Percentiles rank a stretch among this genome's conserved stretches.
Conservation (phyloP, 1,140 invertebrate genomes). For the Calycopis cecrops region DNA sequence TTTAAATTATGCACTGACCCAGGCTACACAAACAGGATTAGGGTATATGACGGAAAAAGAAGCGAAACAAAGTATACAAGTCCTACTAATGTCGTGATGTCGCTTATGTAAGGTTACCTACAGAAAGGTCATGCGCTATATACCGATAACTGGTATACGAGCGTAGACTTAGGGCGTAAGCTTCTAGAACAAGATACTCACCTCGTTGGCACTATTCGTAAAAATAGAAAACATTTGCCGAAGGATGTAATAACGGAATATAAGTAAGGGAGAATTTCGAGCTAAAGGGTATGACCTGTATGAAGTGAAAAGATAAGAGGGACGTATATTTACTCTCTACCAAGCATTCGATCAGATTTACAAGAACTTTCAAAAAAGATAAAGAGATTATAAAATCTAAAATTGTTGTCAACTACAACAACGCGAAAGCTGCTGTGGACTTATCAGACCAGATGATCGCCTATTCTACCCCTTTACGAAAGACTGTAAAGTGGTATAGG, state of each 20-base stretch:
- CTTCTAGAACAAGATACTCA: constrained; percentile 14
- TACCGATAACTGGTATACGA: constrained; percentile 57
- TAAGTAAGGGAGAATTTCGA: constrained; percentile 15
- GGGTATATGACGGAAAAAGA: constrained; percentile 37
- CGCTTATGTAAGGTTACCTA: constrained; percentile 27
- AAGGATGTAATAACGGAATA: constrained; percentile 34
- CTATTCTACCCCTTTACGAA: constrained; percentile 38
- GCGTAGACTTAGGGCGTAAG: constrained; percentile 26
- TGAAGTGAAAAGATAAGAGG: constrained; percentile 62
- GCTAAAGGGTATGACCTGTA: constrained; percentile 41
- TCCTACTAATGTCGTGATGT: constrained; percentile 36
- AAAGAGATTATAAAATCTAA: constrained; percentile 36
- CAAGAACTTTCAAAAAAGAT: constrained; percentile 19
- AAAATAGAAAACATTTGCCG: constrained; percentile 42
- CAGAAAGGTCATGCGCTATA: constrained; percentile 41
- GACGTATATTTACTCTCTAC: constrained; percentile 52
- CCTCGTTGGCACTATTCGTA: constrained; percentile 20
- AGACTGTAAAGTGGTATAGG: constrained; percentile 52
- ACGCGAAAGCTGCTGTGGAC: constrained; percentile 48
- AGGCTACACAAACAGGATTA: constrained; percentile 38
- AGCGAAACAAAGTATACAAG: constrained; percentile 18
- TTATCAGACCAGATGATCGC: constrained; percentile 50
- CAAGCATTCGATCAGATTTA: constrained; percentile 39
- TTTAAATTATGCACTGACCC: constrained; percentile 48
- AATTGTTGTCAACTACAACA: constrained; percentile 53